These are phyloP conservation scores for Chrysemys picta DNA, from an alignment of 2,113 vertebrate species.

Conservation along the genomic window DNA sequence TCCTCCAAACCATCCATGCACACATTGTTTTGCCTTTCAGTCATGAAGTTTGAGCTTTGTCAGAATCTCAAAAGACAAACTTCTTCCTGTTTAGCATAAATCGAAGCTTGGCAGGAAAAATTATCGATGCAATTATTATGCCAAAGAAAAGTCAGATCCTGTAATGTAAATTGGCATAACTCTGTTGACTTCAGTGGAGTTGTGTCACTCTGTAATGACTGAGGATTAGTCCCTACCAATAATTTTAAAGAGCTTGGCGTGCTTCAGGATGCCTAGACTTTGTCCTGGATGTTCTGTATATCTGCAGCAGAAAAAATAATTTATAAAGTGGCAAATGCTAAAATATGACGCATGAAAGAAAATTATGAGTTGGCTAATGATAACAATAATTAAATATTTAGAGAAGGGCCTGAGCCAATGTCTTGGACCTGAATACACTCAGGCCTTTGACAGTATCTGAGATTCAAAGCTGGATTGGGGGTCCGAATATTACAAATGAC, in stretches of 20 bases:
- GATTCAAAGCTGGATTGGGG: neutral
- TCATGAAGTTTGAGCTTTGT: neutral
- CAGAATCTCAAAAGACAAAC: neutral
- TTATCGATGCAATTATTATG: fast-evolving
- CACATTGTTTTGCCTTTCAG: neutral
- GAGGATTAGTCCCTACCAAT: neutral
- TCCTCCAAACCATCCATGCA: fast-evolving
- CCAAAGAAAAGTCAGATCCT: neutral
- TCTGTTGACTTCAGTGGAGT: fast-evolving
- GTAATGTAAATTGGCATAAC: fast-evolving
- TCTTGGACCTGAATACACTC: neutral
- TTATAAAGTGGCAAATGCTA: neutral
- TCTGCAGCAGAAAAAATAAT: neutral
- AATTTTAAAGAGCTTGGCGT: neutral
- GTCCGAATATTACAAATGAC: neutral
- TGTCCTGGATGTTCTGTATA: neutral
- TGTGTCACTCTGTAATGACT: neutral
- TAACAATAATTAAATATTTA: neutral
- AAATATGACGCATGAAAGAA: neutral
- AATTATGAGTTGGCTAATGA: neutral
- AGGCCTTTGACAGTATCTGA: neutral
- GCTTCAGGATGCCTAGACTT: neutral
- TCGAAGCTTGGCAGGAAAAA: neutral
- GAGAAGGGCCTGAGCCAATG: neutral
- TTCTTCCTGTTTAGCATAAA: fast-evolving